Percentiles rank a stretch among this genome's conserved stretches.
phyloP scores from a whole-genome alignment of 2,113 vertebrate species.

The Nyctibius bracteatus region DNA sequence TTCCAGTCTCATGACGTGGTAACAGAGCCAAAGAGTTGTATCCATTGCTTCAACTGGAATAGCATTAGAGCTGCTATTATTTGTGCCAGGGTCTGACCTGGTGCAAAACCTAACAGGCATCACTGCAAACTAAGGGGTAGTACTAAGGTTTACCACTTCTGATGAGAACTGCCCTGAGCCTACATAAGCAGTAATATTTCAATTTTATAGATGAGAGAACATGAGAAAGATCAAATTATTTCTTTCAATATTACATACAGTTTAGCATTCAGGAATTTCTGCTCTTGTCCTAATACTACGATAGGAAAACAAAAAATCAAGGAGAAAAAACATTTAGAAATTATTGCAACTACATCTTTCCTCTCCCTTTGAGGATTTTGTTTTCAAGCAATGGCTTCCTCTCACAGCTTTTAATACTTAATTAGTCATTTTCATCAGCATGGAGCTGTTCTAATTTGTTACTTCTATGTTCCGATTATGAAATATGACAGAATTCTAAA shows the following conservation, averaged over 20 bases:
- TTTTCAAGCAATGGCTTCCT: neutral
- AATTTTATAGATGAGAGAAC: neutral
- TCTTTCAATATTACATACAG: neutral
- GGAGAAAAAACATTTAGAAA: neutral
- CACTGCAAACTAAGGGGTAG: neutral
- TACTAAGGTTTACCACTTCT: neutral
- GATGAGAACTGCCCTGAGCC: neutral
- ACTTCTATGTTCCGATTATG: neutral
- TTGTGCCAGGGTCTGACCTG: neutral
- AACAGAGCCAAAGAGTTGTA: neutral
- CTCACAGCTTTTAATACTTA: neutral
- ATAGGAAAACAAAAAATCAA: neutral
- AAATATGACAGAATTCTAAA: conserved; percentile 22
- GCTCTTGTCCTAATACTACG: neutral
- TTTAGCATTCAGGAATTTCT: neutral
- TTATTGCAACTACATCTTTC: neutral
- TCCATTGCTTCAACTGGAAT: neutral
- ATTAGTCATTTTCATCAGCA: neutral
- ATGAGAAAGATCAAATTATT: neutral
- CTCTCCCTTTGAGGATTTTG: neutral
- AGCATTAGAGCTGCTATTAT: neutral
- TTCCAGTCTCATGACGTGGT: neutral
- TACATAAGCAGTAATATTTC: neutral
- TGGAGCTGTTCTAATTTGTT: conserved; percentile 1
- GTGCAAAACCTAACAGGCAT: neutral